Evolutionary conservation across 2,113 vertebrate genomes (phyloP), one percentile per base, ranked within the genome.

Genomic region (Brachyhypopomus occidentalis): DNA sequence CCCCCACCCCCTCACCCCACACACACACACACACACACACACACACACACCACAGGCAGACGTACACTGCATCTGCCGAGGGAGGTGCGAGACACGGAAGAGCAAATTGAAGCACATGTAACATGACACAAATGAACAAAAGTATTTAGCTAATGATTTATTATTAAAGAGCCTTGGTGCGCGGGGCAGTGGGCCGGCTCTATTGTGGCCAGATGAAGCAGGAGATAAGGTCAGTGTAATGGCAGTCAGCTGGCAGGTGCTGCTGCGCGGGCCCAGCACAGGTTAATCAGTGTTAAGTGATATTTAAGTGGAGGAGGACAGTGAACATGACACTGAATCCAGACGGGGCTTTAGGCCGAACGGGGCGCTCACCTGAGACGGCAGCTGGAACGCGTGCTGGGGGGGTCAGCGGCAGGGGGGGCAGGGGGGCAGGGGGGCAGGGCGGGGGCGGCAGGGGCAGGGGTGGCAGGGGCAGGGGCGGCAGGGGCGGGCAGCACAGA

Each of bases 111-210:
- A 91, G 91, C 90, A 91, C 91, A 92, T 92, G 92, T 93, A 93
- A 93, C 91, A 90, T 86, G 92, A 94, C 92, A 93, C 92, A 93
- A 94, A 92, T 89, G 90, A 90, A 93, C 91, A 92, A 92, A 93
- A 93, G 92, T 94, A 92, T 94, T 93, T 93, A 93, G 91, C 91
- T 93, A 93, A 94, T 93, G 92, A 93, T 94, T 93, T 93, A 93
- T 94, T 93, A 93, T 92, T 92, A 91, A 94, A 91, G 88, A 92
- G 92, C 85, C 88, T 89, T 83, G 87, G 88, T 88, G 84, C 87
- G 85, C 88, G 89, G 88, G 80, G 34, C 77, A 73, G 75, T n/a
- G 78, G 87, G 88, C 84, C 25, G 81, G 84, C 86, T 87, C 90
- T 91, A 91, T 92, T 92, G 91, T 92, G 82, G 89, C 75, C 88